Base-by-base conservation (phyloP, 1,140 invertebrate species). In the Anagrus nilaparvatae region DNA sequence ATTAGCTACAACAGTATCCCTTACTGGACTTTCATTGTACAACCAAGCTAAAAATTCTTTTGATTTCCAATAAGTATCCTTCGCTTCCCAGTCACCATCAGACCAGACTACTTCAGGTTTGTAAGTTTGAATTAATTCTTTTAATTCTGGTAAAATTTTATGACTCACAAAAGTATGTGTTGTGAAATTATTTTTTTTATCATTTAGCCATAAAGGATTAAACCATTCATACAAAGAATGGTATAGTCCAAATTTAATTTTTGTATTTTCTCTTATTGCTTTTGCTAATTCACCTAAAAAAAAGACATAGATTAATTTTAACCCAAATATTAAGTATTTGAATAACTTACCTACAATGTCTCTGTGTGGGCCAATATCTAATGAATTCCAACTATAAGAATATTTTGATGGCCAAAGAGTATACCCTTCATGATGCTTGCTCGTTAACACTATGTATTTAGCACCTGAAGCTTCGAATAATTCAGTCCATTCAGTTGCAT, bases 351-450 rank as follows among this genome's bases (percentile, higher is more conserved):
- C 80, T 31, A 94, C 67, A 25, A 95, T 58, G 67, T 96, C 87
- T 43, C 76, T 67, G 42, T 83, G 78, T 10, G 90, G 87, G 27
- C 92, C 92, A 42, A 89, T 72, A 54, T 94, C 90, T 42, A 79
- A 61, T 0, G 87, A 70, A 68, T 96, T 96, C 91, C 91, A 96
- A 55, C 87, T 86, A 54, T 81, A 95, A 0, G 87, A 81, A 42
- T 80, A 76, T 48, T 76, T 79, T 0, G 87, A 92, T 20, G 91
- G 91, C 79, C 88, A 95, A 19, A 94, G 42, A 1, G 89, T 87
- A 52, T 74, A 95, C 9, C 91, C 91, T 65, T 95, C 91, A 59
- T 95, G 90, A 72, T 96, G 92, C 69, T 96, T 96, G 52, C 82
- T 88, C 3, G 90, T 95, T 3, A 96, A 56, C 3, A 96, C 85